Evolutionary conservation across 2,888 invertebrate species (phyloP), one percentile per base, ranked within the genome.

Genomic region (Auanema freiburgensis): DNA sequence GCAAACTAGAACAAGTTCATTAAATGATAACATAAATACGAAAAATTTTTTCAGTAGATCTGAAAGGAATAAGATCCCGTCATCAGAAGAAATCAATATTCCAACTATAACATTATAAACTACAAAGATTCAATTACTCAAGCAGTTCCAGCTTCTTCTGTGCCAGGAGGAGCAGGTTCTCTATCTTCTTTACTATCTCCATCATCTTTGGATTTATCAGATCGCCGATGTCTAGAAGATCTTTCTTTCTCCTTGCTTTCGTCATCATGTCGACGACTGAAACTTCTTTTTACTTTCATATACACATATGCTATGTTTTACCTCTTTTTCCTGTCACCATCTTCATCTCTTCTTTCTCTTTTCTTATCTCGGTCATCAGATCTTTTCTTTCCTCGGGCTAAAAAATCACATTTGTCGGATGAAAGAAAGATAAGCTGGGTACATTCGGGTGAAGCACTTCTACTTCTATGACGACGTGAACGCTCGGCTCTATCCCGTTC

Each of bases 351-450:
- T 51, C 57, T 21, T n/a, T 63, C 63, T 25, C 63, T 40, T 23
- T 56, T 56, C 56, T 50, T 62, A 2, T 62, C 71, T 18, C 67
- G 23, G 12, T 71, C 70, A 14, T 69, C 69, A 46, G 33, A 33
- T 33, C 33, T 3, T 33, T 33, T 33, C 8, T 33, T 33, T 33
- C 33, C 33, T 33, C 33, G 33, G 33, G 33, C 33, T 33, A 33
- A 5, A 18, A 46, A 46, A 46, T 18, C 4, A 46, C 10, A 18
- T 10, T 46, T 5, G 10, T 18, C 3, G 21, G 10, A 43, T 12
- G 43, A 18, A 46, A 16, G 16, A 10, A 46, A 16, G 16, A 46
- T n/a, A 21, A 5, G 46, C 10, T 18, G 6, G 4, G 46, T 5
- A 46, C 16, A 46, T 46, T 18, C 46, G 10, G 46, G 16, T 5